These are phyloP conservation scores for Elaphurus davidianus DNA, from an alignment of 2,113 vertebrate genomes.

Conservation along the genomic window DNA sequence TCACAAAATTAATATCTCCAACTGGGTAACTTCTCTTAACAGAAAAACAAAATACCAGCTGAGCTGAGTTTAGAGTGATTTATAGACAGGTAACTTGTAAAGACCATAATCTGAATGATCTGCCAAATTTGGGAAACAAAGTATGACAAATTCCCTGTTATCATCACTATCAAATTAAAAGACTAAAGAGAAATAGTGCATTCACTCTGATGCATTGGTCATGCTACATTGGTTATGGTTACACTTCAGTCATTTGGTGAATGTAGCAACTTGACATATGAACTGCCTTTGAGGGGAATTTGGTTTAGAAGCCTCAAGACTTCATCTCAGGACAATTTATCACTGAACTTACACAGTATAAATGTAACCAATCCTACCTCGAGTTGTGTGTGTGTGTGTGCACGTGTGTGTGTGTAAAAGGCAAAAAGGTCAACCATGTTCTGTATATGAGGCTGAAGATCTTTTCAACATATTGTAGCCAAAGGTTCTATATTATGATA, in stretches of 20 bases:
- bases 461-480: background rate
- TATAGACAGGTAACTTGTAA: background rate
- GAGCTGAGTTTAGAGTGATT: constrained; percentile 9
- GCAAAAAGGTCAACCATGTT: background rate
- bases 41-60: background rate
- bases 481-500: background rate
- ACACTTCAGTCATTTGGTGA: background rate
- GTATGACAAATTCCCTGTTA: constrained; percentile 41
- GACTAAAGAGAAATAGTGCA: background rate
- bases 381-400: background rate
- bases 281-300: constrained; percentile 49
- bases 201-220: background rate
- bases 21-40: background rate
- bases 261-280: constrained; percentile 27
- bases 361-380: background rate
- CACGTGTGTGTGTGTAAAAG: background rate
- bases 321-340: constrained; percentile 48
- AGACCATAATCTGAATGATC: background rate
- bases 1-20: background rate
- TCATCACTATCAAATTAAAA: constrained; percentile 52
- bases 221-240: background rate
- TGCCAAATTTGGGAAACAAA: constrained; percentile 34
- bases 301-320: constrained; percentile 48
- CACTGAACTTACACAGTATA: background rate
- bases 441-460: background rate